Conservation (phyloP, 2,888 invertebrate genomes). For the Cheilosia scutellata region DNA sequence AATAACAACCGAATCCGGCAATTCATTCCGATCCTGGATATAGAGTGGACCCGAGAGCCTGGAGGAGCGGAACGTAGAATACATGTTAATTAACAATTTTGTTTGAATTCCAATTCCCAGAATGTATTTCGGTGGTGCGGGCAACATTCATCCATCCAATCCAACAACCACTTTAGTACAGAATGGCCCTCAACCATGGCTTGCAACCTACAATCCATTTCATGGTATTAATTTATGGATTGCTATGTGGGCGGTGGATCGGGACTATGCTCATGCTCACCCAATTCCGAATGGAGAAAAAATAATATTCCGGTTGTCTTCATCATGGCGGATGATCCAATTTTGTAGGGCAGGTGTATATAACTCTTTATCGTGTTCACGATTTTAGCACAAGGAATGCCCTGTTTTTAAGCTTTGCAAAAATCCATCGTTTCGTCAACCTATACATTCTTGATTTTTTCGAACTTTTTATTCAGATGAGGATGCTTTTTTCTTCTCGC, state of each 20-base stretch:
- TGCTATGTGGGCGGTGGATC: conserved; percentile 11
- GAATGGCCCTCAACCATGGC: conserved; percentile 10
- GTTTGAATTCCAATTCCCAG: conserved; percentile 80
- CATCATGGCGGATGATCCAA: conserved; percentile 2
- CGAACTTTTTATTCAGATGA: no score
- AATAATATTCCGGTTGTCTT: conserved; percentile 51
- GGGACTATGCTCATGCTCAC: conserved; percentile 13
- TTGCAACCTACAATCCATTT: conserved; percentile 29
- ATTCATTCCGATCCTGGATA: conserved; percentile 51
- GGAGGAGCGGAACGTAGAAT: conserved; percentile 30
- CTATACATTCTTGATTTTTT: no score
- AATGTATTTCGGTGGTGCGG: conserved; percentile 62
- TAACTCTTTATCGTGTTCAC: no score
- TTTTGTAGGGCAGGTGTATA: conserved; percentile 8
- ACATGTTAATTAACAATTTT: conserved; percentile 81
- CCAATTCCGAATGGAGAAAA: conserved; percentile 5
- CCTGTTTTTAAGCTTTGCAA: no score
- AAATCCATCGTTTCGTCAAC: no score
- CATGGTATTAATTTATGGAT: conserved; percentile 53
- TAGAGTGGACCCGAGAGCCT: conserved; percentile 1
- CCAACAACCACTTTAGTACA: not conserved
- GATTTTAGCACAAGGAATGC: no score
- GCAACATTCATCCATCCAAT: conserved; percentile 56
- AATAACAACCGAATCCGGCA: conserved; percentile 32
- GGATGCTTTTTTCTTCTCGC: no score